Conservation (phyloP, 2,888 invertebrate genomes). For the Hartigia nigra region DNA sequence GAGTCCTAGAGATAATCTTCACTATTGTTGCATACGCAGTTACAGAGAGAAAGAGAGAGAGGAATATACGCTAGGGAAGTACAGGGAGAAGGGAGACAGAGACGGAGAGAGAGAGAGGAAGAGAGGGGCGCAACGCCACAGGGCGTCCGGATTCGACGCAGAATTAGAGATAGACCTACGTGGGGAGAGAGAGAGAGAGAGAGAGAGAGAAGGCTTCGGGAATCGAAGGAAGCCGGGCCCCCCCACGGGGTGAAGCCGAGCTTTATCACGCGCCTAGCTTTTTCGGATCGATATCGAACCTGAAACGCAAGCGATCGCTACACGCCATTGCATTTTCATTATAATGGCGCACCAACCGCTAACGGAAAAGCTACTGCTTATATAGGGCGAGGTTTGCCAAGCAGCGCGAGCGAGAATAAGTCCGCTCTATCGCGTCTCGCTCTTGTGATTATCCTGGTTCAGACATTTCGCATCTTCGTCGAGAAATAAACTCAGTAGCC, state of each 20-base stretch:
- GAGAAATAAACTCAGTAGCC: neutral
- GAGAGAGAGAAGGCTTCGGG: constrained; percentile 13
- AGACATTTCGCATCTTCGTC: neutral
- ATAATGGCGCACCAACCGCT: neutral
- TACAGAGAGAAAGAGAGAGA: constrained; percentile 7
- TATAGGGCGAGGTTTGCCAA: neutral
- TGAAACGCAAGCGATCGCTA: neutral
- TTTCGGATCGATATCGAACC: constrained; percentile 4
- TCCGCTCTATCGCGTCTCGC: neutral
- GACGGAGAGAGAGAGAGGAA: constrained; percentile 3
- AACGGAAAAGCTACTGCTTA: neutral
- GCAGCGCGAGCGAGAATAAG: neutral
- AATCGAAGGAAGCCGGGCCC: constrained; percentile 8
- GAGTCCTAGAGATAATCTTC: neutral
- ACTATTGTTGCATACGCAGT: neutral
- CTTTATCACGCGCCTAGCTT: neutral
- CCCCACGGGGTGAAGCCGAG: constrained; percentile 3
- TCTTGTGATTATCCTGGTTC: neutral
- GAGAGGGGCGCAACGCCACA: neutral
- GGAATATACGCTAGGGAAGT: constrained; percentile 1
- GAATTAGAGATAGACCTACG: neutral
- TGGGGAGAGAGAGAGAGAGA: constrained; percentile 14
- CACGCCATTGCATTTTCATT: neutral
- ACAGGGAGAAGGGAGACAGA: constrained; percentile 11
- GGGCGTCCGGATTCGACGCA: neutral